A percentile compares a stretch with the other conserved stretches of the same genome.
These are phyloP conservation scores for Phania funesta DNA, from an alignment of 2,888 invertebrate genomes.

Conservation along the genomic window DNA sequence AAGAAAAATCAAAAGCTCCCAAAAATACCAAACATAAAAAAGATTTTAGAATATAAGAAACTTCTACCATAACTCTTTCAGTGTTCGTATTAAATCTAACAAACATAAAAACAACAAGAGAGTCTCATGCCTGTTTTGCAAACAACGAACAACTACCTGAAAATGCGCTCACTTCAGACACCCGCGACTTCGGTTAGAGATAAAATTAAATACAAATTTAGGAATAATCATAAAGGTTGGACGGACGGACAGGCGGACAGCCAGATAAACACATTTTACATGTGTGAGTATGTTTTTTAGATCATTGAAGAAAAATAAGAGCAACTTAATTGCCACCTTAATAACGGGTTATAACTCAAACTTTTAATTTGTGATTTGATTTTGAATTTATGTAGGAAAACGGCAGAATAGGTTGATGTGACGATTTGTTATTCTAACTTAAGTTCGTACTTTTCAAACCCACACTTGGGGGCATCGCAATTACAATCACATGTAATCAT, in stretches of 20 bases:
- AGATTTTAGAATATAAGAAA: constrained; percentile 7
- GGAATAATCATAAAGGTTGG: constrained; percentile 41
- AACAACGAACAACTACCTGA: background rate
- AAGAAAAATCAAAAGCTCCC: constrained; percentile 12
- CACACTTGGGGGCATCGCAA: too few species aligned
- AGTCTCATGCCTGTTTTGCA: background rate
- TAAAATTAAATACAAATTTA: constrained; percentile 46
- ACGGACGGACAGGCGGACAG: constrained; percentile 1
- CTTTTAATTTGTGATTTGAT: constrained; percentile 24
- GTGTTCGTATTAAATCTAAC: constrained; percentile 19
- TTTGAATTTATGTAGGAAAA: too few species aligned
- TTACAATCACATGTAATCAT: too few species aligned
- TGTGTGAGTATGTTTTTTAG: constrained; percentile 26
- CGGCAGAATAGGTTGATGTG: background rate
- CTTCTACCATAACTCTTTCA: constrained; percentile 4
- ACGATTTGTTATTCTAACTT: background rate
- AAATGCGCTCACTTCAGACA: constrained; percentile 30
- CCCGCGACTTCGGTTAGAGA: constrained; percentile 56
- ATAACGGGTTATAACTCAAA: constrained; percentile 66
- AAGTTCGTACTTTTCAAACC: too few species aligned
- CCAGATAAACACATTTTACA: constrained; percentile 1
- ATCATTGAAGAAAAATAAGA: constrained; percentile 54
- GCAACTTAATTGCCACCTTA: constrained; percentile 64
- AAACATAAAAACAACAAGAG: background rate
- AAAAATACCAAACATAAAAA: background rate